These are phyloP conservation scores for Pollenia labialis DNA, from an alignment of 2,888 invertebrate genomes.

Conservation along the genomic window DNA sequence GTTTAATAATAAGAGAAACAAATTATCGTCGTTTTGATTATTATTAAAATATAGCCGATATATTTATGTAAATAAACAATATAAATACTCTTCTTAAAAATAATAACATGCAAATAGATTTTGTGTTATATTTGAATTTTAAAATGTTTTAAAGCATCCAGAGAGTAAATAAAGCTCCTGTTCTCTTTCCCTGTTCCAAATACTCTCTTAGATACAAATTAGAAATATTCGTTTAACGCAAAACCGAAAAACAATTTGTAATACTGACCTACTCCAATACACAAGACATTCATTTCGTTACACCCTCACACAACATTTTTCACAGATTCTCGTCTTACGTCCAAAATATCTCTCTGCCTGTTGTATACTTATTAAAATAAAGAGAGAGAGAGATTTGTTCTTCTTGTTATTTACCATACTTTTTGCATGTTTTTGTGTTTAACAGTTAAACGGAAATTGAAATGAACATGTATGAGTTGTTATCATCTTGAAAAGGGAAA, in stretches of 20 bases:
- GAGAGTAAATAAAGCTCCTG: too few species aligned
- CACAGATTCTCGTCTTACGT: not conserved
- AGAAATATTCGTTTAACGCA: too few species aligned
- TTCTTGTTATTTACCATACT: not conserved
- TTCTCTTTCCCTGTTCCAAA: too few species aligned
- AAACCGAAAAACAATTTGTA: constrained; percentile 41
- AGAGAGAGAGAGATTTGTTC: constrained; percentile 5
- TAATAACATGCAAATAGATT: too few species aligned
- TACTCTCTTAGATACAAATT: too few species aligned
- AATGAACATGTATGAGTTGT: constrained; percentile 13
- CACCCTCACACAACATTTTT: constrained; percentile 28
- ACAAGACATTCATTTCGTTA: not conserved
- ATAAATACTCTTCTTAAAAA: too few species aligned
- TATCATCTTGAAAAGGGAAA: not conserved
- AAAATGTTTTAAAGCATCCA: not conserved
- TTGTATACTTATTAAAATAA: not conserved
- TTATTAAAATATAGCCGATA: too few species aligned
- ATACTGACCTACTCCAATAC: constrained; percentile 69
- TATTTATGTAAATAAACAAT: too few species aligned
- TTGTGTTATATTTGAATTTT: too few species aligned
- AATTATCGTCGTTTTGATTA: too few species aligned
- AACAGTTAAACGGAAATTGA: constrained; percentile 46
- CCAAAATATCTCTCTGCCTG: not conserved
- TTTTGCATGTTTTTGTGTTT: not conserved
- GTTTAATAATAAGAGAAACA: too few species aligned